Evolutionary conservation across 2,797 vertebrate genomes (phyloP).

Genomic region (Micropoecilia bifurca): DNA sequence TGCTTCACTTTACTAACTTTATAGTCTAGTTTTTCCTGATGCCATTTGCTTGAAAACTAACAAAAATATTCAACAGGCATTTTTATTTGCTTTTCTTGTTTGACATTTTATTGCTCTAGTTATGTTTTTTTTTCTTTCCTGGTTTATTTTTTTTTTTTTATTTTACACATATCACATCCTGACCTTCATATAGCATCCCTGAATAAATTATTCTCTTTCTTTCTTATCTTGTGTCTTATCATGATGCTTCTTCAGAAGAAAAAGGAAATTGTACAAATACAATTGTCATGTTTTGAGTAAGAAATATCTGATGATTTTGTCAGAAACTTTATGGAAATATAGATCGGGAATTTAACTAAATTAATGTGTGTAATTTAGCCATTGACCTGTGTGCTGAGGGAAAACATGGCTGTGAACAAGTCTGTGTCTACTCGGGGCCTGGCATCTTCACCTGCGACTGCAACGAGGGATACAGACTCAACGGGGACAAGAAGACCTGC

Average conservation of each 20-base stretch:
- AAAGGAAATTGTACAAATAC: not conserved
- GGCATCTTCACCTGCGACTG: constrained; percentile 76
- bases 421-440: not conserved
- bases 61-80: not conserved
- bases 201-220: not conserved
- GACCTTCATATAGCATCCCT: not conserved
- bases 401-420: constrained; percentile 88
- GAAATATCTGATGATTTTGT: not conserved
- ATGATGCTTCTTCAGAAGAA: not conserved
- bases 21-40: not conserved
- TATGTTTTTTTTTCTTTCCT: constrained; percentile 15
- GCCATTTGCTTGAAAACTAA: not conserved
- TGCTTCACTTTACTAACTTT: not conserved
- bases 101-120: not conserved
- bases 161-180: not conserved
- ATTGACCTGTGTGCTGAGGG: constrained; percentile 85
- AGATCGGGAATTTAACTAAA: not conserved
- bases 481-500: constrained; percentile 79
- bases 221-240: not conserved
- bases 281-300: not conserved
- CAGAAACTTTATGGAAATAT: not conserved
- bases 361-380: constrained; percentile 65
- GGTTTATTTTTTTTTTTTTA: not conserved
- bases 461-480: constrained; percentile 84
- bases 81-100: not conserved